A percentile compares a stretch with the other conserved stretches of the same genome.
Evolutionary conservation across 2,888 invertebrate species (phyloP).

Genomic region (Drosophila prolongata): DNA sequence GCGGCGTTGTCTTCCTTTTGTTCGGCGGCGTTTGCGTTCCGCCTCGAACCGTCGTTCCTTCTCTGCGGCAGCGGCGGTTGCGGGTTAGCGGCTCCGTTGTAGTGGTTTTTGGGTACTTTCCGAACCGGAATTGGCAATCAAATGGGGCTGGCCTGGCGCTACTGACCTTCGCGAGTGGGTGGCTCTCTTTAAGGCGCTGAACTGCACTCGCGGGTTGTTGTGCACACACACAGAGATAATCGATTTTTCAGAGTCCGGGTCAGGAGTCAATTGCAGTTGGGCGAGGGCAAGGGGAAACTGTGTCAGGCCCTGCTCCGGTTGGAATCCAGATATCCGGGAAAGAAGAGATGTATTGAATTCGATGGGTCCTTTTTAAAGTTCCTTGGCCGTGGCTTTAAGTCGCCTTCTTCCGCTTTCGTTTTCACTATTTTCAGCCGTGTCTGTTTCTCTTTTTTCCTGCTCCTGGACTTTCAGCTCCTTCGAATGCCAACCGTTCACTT

Average conservation of each 20-base stretch:
- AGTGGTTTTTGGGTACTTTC: constrained; percentile 80
- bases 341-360: background rate
- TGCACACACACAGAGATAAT: constrained; percentile 27
- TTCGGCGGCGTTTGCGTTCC: constrained; percentile 64
- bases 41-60: constrained; percentile 10
- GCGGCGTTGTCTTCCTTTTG: constrained; percentile 83
- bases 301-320: constrained; percentile 16
- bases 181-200: constrained; percentile 9
- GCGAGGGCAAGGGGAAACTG: constrained; percentile 16
- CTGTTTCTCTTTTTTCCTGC: constrained; percentile 18
- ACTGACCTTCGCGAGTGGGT: constrained; percentile 41
- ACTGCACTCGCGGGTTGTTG: constrained; percentile 16
- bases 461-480: constrained; percentile 18
- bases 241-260: constrained; percentile 40
- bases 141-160: background rate
- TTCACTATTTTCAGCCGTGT: constrained; percentile 62
- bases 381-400: constrained; percentile 1
- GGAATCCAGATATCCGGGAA: background rate
- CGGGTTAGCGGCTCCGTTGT: constrained; percentile 84
- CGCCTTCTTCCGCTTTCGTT: constrained; percentile 56
- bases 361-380: background rate
- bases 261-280: constrained; percentile 19
- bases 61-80: constrained; percentile 24
- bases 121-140: constrained; percentile 40
- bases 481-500: constrained; percentile 50